Percentiles rank a stretch among this genome's conserved stretches.
phyloP scores from a whole-genome alignment of 2,888 invertebrate species.

The Subacronicta megacephala region DNA sequence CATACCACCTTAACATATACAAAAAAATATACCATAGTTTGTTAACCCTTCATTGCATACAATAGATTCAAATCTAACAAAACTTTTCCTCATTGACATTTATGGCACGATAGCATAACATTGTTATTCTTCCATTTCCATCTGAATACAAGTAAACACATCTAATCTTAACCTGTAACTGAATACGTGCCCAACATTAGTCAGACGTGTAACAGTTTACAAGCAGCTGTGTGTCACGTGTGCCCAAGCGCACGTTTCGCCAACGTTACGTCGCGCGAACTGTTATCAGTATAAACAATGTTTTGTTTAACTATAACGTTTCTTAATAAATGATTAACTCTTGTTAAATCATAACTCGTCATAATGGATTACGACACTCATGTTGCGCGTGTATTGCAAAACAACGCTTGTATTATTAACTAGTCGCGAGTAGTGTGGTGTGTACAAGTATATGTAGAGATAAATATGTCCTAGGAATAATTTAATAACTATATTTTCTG shows the following conservation, averaged over 20 bases:
- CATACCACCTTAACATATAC: too few relatives aligned
- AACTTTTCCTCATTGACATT: background rate
- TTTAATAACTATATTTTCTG: too few relatives aligned
- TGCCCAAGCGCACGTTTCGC: constrained; percentile 20
- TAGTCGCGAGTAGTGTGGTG: background rate
- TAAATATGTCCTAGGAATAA: background rate
- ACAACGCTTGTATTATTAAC: background rate
- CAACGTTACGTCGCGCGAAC: constrained; percentile 40
- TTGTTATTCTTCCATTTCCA: background rate
- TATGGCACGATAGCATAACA: background rate
- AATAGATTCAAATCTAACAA: too few relatives aligned
- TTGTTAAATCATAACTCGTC: constrained; percentile 37
- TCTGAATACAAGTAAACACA: constrained; percentile 11
- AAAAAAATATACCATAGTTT: background rate
- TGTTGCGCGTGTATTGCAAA: constrained; percentile 23
- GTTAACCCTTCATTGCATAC: background rate
- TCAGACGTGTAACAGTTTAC: constrained; percentile 36
- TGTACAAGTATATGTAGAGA: constrained; percentile 2
- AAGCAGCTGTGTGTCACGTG: constrained; percentile 50
- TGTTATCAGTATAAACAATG: constrained; percentile 45
- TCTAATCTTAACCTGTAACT: constrained; percentile 20
- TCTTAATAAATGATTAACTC: constrained; percentile 45
- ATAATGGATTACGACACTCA: constrained; percentile 24
- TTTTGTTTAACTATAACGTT: constrained; percentile 37
- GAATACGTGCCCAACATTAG: constrained; percentile 32